These are phyloP conservation scores for Eupithecia tripunctaria DNA, from an alignment of 2,888 invertebrate species.

Conservation along the genomic window DNA sequence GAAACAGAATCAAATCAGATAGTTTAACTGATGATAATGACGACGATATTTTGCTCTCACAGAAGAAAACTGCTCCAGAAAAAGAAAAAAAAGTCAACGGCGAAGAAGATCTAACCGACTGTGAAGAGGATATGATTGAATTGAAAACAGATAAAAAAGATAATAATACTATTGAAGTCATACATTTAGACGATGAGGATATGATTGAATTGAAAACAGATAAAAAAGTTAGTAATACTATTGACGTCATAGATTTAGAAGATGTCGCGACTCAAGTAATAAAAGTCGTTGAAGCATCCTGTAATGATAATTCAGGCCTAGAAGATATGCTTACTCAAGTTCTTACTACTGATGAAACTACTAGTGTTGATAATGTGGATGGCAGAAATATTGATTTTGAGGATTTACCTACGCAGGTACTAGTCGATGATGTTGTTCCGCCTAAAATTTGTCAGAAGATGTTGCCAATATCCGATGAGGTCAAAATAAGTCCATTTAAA, in stretches of 20 bases:
- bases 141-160: slow-evolving; percentile 38
- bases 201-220: slow-evolving; percentile 44
- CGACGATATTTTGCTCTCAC: slow-evolving; percentile 45
- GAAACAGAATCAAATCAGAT: slow-evolving; percentile 46
- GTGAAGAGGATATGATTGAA: slow-evolving; percentile 57
- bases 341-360: slow-evolving; percentile 43
- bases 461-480: slow-evolving; percentile 42
- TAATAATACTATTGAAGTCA: slow-evolving; percentile 21
- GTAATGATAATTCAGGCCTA: slow-evolving; percentile 41
- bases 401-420: slow-evolving; percentile 63
- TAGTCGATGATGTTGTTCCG: slow-evolving; percentile 49
- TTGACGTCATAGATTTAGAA: slow-evolving; percentile 44
- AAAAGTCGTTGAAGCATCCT: slow-evolving; percentile 33
- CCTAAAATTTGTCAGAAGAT: slow-evolving; percentile 27
- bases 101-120: slow-evolving; percentile 59
- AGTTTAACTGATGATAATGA: slow-evolving; percentile 49
- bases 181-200: too few relatives aligned
- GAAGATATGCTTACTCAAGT: slow-evolving; percentile 66
- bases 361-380: slow-evolving; percentile 13
- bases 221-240: slow-evolving; percentile 22
- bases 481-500: slow-evolving; percentile 67
- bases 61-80: slow-evolving; percentile 38
- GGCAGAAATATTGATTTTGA: slow-evolving; percentile 46
- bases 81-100: slow-evolving; percentile 40
- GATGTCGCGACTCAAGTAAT: slow-evolving; percentile 57